Base-by-base conservation (phyloP, 2,888 invertebrate species). In the Oscheius onirici region DNA sequence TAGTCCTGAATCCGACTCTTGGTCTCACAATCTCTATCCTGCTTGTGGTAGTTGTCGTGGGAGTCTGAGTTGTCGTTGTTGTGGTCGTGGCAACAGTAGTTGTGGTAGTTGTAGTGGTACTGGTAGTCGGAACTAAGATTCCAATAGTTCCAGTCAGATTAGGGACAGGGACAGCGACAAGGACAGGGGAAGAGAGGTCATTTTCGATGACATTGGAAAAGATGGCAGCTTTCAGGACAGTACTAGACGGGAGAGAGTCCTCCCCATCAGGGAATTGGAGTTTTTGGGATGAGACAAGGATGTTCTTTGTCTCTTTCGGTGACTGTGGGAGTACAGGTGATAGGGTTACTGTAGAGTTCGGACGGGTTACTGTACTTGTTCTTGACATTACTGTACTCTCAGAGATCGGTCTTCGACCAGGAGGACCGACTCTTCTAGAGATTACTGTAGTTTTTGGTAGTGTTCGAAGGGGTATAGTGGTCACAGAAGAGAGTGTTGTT, bases 71-170 rank as follows among this genome's bases (percentile, higher is more conserved):
- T 13, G 72, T 69, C 2, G 70, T 41, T 13, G 54, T 67, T n/a
- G 61, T 54, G 20, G 73, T 66, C 15, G 78, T 68, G 13, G 73
- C 68, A 6, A 51, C 52, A 15, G 73, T 58, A 1, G 72, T 49
- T 6, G 72, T 71, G 3, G 74, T 63, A 15, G 72, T 52, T 6
- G 72, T 69, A 8, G 71, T 34, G 6, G 71, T 67, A 3, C 24
- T 17, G 3, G 41, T 40, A 13, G 43, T 55, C 15, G 67, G 22
- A 41, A 41, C 44, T 60, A 60, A n/a, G 34, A 55, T 24, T 8
- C 34, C 34, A 28, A 26, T 55, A 55, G 55, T 26, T 11, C n/a
- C 26, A 11, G 11, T 24, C 17, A 17, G 17, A 24, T 55, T 55
- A 41, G 40, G 34, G 34, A 34, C 34, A 34, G 34, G 34, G 34